phyloP scores from a whole-genome alignment of 1,140 invertebrate genomes.

The Polyergus mexicanus region DNA sequence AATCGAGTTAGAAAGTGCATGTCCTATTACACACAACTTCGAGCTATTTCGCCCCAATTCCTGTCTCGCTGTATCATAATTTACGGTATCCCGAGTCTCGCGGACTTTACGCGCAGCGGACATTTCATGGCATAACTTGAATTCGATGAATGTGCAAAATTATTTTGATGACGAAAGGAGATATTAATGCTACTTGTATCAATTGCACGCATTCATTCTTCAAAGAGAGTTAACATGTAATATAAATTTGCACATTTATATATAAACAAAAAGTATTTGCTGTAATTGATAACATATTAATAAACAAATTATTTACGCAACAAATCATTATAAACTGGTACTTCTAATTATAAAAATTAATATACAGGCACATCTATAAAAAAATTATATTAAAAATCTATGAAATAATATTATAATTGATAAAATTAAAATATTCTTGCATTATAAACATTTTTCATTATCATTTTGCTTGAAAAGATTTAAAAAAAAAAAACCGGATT shows the following conservation, averaged over 20 bases:
- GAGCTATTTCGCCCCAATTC: slow-evolving; percentile 16
- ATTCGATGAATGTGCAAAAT: slow-evolving; percentile 43
- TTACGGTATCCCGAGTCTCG: slow-evolving; percentile 12
- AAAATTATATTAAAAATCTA: not conserved
- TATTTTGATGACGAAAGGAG: slow-evolving; percentile 11
- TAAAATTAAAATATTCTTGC: not conserved
- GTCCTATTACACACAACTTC: slow-evolving; percentile 32
- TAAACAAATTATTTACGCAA: slow-evolving; percentile 19
- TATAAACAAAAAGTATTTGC: slow-evolving; percentile 16
- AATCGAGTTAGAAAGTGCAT: slow-evolving; percentile 56
- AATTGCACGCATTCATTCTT: slow-evolving; percentile 9
- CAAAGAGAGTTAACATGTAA: slow-evolving; percentile 39
- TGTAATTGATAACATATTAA: slow-evolving; percentile 23
- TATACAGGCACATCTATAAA: not conserved
- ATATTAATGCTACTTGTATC: slow-evolving; percentile 42
- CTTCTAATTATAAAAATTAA: slow-evolving; percentile 21
- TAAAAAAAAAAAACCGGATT: not conserved
- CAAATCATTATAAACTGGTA: not conserved
- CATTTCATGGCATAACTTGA: slow-evolving; percentile 28
- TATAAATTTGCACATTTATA: slow-evolving; percentile 23
- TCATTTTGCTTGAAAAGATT: not conserved
- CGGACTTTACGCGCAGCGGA: slow-evolving; percentile 39
- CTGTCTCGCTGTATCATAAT: slow-evolving; percentile 44
- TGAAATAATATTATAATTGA: slow-evolving; percentile 7
- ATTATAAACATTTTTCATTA: not conserved